These are phyloP conservation scores for Calcarius lapponicus DNA, from an alignment of 2,797 vertebrate species.

Conservation along the genomic window DNA sequence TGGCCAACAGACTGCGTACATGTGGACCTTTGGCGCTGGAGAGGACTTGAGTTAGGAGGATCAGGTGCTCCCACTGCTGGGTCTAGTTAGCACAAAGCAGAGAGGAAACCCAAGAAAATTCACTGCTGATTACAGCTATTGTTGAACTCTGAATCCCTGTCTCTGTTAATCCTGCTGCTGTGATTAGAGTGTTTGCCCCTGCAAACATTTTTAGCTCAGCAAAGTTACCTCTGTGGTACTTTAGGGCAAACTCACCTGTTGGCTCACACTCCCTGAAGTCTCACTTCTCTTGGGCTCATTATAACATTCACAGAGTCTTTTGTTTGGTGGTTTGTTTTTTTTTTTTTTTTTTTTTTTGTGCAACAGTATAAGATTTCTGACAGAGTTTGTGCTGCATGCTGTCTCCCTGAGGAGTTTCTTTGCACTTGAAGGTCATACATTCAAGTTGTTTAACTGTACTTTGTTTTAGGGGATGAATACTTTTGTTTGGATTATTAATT, in stretches of 20 bases:
- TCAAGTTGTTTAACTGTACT: not conserved
- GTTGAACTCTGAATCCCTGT: not conserved
- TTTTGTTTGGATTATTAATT: not conserved
- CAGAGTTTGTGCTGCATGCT: not conserved
- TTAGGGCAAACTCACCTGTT: not conserved
- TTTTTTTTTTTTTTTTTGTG: not conserved
- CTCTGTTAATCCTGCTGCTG: not conserved
- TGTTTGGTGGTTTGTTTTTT: not conserved
- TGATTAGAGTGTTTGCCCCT: not conserved
- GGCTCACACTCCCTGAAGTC: not conserved
- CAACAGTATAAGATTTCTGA: not conserved
- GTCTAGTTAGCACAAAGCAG: slow-evolving; percentile 17
- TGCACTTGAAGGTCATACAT: not conserved
- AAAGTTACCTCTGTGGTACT: not conserved
- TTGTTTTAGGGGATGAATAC: not conserved
- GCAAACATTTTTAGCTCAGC: not conserved
- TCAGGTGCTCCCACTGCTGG: slow-evolving; percentile 50
- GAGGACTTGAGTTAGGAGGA: slow-evolving; percentile 6
- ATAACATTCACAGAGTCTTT: not conserved
- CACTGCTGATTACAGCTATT: not conserved
- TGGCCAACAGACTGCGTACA: not conserved
- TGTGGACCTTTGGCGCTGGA: not conserved
- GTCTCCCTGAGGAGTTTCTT: not conserved
- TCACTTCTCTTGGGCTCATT: not conserved
- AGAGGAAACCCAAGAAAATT: not conserved